Evolutionary conservation across 2,797 vertebrate genomes (phyloP).

Genomic region (Pterois miles): DNA sequence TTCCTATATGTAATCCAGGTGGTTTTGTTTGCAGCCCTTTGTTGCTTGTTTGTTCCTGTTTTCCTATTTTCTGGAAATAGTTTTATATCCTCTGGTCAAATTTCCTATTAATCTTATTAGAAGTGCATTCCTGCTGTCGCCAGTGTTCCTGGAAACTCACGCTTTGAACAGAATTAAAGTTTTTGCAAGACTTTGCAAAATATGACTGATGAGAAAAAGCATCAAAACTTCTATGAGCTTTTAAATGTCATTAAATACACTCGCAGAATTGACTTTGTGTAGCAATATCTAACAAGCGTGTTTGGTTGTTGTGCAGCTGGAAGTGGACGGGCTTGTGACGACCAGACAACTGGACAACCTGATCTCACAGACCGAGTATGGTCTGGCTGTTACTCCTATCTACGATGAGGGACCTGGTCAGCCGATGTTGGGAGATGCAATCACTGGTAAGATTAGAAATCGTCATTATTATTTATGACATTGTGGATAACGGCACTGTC

Average conservation of each 20-base stretch:
- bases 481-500: background rate
- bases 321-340: constrained; percentile 87
- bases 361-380: constrained; percentile 91
- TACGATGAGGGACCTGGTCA: constrained; percentile 88
- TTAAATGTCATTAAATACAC: background rate
- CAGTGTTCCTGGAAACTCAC: constrained; percentile 22
- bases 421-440: constrained; percentile 84
- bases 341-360: constrained; percentile 87
- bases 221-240: constrained; percentile 8
- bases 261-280: background rate
- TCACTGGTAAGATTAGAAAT: constrained; percentile 85
- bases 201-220: constrained; percentile 11
- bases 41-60: constrained; percentile 32
- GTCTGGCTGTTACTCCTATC: constrained; percentile 88
- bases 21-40: background rate
- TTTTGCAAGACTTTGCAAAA: constrained; percentile 31
- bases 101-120: constrained; percentile 39
- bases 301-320: constrained; percentile 82
- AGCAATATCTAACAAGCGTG: background rate
- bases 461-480: background rate
- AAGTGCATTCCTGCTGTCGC: constrained; percentile 8
- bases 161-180: constrained; percentile 19
- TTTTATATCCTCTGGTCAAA: constrained; percentile 46
- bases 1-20: constrained; percentile 31
- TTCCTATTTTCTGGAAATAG: constrained; percentile 44